Conservation (phyloP, 2,113 vertebrate genomes). For the Vulpes lagopus region DNA sequence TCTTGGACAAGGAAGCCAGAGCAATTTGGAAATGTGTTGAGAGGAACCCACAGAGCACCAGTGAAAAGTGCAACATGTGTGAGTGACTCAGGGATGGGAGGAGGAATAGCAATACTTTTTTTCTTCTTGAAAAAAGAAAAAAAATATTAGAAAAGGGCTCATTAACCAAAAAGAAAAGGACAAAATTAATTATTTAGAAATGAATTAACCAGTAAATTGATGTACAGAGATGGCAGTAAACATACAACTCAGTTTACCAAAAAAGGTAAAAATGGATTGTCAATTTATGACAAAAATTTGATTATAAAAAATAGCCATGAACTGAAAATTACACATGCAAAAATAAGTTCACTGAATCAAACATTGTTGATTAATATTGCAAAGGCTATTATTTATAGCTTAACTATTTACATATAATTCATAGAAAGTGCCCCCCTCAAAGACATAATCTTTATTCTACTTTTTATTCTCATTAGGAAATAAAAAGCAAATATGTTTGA, state of each 20-base stretch:
- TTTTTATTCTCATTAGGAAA: background rate
- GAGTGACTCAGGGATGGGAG: background rate
- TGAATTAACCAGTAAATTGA: background rate
- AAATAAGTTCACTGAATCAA: background rate
- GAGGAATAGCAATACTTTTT: background rate
- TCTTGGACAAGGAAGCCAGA: background rate
- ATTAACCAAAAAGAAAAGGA: background rate
- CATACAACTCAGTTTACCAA: background rate
- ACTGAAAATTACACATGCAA: background rate
- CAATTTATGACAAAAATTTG: background rate
- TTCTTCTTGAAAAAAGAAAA: background rate
- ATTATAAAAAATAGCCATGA: background rate
- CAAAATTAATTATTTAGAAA: background rate
- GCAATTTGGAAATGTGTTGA: constrained; percentile 31
- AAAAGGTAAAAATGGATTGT: background rate
- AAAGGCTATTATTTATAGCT: background rate
- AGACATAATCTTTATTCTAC: background rate
- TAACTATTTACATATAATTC: background rate
- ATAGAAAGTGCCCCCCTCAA: background rate
- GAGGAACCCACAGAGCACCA: background rate
- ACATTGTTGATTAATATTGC: background rate
- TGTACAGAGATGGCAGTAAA: background rate
- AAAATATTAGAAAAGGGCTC: background rate
- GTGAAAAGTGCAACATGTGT: constrained; percentile 38
- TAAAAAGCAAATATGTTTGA: background rate